phyloP scores from a whole-genome alignment of 2,113 vertebrate species.

The Uria lomvia region DNA sequence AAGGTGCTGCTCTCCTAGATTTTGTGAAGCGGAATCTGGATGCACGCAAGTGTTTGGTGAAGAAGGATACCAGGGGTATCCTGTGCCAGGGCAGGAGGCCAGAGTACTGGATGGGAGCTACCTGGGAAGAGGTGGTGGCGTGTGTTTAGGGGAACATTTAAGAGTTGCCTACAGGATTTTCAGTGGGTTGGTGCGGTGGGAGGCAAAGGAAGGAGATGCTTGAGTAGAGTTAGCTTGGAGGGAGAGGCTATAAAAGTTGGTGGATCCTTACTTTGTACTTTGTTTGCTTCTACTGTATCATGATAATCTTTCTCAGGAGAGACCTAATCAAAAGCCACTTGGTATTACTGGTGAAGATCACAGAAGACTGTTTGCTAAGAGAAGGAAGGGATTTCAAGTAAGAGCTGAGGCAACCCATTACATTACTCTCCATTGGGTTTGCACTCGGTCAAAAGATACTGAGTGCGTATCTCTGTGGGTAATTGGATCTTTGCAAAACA shows the following conservation, averaged over 20 bases:
- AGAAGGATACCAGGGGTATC: background rate
- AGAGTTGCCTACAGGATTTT: background rate
- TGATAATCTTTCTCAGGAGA: background rate
- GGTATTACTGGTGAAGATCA: background rate
- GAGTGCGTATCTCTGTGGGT: background rate
- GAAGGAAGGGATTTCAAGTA: background rate
- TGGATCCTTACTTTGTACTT: background rate
- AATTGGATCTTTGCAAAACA: background rate
- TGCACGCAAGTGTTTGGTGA: background rate
- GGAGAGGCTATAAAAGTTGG: background rate
- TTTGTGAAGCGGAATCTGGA: background rate
- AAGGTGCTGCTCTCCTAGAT: background rate
- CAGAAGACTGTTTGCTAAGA: background rate
- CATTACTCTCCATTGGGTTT: background rate
- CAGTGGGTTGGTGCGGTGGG: background rate
- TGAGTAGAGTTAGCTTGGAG: background rate
- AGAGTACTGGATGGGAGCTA: background rate
- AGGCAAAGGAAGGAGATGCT: background rate
- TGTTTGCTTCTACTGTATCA: background rate
- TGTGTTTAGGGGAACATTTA: background rate
- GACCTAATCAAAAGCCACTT: background rate
- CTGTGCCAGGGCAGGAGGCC: background rate
- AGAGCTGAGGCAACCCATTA: background rate
- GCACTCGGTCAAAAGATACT: background rate
- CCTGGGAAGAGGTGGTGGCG: background rate